phyloP scores from a whole-genome alignment of 2,797 vertebrate species.

The Chloroceryle inda region DNA sequence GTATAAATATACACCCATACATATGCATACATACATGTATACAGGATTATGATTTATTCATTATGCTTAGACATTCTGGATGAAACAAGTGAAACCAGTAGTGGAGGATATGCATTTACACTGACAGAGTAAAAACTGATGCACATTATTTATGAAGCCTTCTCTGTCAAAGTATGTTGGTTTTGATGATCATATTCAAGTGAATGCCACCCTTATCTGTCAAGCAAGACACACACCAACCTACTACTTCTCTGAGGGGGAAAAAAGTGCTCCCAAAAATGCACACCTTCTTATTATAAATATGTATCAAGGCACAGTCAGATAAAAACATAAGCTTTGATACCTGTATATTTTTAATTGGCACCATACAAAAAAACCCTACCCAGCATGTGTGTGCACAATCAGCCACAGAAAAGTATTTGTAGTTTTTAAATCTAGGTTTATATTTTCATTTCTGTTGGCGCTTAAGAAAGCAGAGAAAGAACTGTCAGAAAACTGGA shows the following conservation, averaged over 20 bases:
- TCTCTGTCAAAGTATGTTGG: conserved; percentile 63
- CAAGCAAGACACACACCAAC: conserved; percentile 48
- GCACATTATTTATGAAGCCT: conserved; percentile 75
- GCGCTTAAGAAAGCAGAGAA: conserved; percentile 8
- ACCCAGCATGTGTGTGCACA: not conserved
- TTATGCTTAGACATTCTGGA: conserved; percentile 13
- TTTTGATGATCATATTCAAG: conserved; percentile 58
- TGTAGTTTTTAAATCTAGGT: not conserved
- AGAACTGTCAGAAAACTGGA: conserved; percentile 53
- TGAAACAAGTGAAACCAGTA: conserved; percentile 59
- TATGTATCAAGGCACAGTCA: not conserved
- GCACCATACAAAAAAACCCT: not conserved
- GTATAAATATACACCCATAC: conserved; percentile 20
- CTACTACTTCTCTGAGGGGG: not conserved
- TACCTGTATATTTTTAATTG: conserved; percentile 25
- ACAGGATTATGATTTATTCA: conserved; percentile 57
- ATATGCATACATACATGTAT: conserved; percentile 44
- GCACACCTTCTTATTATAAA: not conserved
- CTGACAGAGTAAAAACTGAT: conserved; percentile 64
- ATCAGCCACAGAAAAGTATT: not conserved
- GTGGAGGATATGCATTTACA: conserved; percentile 52
- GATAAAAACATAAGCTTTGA: not conserved
- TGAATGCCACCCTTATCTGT: conserved; percentile 44
- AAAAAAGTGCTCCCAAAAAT: not conserved
- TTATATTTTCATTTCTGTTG: conserved; percentile 19